Evolutionary conservation across 2,888 invertebrate genomes (phyloP).

Genomic region (Autographa pulchrina): DNA sequence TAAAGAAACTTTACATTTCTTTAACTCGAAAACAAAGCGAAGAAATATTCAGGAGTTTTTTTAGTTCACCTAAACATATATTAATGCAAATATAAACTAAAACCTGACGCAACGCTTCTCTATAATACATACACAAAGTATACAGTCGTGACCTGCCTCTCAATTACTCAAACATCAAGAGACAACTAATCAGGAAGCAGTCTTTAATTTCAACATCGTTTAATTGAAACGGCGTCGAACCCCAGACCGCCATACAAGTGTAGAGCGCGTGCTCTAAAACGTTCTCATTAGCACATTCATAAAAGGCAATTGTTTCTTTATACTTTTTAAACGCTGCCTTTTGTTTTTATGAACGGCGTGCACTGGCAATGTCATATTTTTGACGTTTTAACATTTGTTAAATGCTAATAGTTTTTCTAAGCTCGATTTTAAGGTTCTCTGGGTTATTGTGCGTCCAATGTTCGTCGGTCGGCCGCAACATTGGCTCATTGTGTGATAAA

Average conservation of each 20-base stretch:
- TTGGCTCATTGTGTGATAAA: slow-evolving; percentile 86
- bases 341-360: slow-evolving; percentile 79
- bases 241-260: slow-evolving; percentile 35
- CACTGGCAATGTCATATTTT: slow-evolving; percentile 76
- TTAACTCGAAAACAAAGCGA: slow-evolving; percentile 36
- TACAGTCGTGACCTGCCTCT: slow-evolving; percentile 37
- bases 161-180: slow-evolving; percentile 54
- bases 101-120: slow-evolving; percentile 37
- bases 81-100: slow-evolving; percentile 49
- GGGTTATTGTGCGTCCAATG: slow-evolving; percentile 68
- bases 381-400: slow-evolving; percentile 74
- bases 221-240: slow-evolving; percentile 61
- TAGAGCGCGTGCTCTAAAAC: slow-evolving; percentile 49
- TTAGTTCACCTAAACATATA: slow-evolving; percentile 47
- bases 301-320: slow-evolving; percentile 86
- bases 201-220: slow-evolving; percentile 56
- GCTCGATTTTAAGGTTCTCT: slow-evolving; percentile 81
- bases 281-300: slow-evolving; percentile 77
- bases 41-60: slow-evolving; percentile 53
- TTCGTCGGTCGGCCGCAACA: slow-evolving; percentile 79
- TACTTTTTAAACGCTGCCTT: slow-evolving; percentile 73
- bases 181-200: slow-evolving; percentile 48
- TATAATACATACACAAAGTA: slow-evolving; percentile 22
- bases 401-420: slow-evolving; percentile 82
- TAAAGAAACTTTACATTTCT: slow-evolving; percentile 25